phyloP scores from a whole-genome alignment of 2,113 vertebrate species.

The Morone saxatilis region DNA sequence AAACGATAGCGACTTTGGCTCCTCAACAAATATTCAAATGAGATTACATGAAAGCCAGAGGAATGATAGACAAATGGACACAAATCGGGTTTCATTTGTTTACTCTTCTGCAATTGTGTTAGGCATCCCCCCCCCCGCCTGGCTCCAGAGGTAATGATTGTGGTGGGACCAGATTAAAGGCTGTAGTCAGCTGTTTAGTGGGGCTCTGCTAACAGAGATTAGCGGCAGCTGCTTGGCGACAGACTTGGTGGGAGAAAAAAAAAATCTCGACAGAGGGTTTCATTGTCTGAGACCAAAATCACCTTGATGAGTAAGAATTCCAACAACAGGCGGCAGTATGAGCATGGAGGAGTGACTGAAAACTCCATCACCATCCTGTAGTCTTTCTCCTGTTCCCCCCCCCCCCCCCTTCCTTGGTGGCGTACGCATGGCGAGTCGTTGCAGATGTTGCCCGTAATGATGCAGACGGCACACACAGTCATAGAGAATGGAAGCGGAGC shows the following conservation, averaged over 20 bases:
- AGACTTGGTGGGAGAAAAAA: constrained; percentile 47
- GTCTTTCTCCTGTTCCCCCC: constrained; percentile 42
- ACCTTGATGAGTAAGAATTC: constrained; percentile 53
- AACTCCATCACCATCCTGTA: constrained; percentile 55
- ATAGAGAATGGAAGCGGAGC: constrained; percentile 81
- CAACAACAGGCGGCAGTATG: constrained; percentile 79
- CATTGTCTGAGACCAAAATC: constrained; percentile 59
- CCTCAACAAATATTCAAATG: constrained; percentile 71
- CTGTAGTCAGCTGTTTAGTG: constrained; percentile 77
- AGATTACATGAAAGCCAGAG: constrained; percentile 70
- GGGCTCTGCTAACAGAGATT: constrained; percentile 78
- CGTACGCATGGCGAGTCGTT: constrained; percentile 78
- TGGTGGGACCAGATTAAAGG: constrained; percentile 76
- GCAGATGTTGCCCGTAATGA: constrained; percentile 87
- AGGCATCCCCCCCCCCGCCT: constrained; percentile 45
- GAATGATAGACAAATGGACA: constrained; percentile 71
- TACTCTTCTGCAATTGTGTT: constrained; percentile 75
- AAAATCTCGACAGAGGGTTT: constrained; percentile 44
- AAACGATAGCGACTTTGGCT: constrained; percentile 70
- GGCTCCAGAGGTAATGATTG: constrained; percentile 76
- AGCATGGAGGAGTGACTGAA: constrained; percentile 62
- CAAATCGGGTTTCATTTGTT: constrained; percentile 79
- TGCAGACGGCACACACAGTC: constrained; percentile 84
- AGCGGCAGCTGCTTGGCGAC: constrained; percentile 75
- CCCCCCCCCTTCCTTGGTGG: constrained; percentile 52